These are phyloP conservation scores for Silurus lanzhouensis DNA, from an alignment of 2,797 vertebrate species.

Conservation along the genomic window DNA sequence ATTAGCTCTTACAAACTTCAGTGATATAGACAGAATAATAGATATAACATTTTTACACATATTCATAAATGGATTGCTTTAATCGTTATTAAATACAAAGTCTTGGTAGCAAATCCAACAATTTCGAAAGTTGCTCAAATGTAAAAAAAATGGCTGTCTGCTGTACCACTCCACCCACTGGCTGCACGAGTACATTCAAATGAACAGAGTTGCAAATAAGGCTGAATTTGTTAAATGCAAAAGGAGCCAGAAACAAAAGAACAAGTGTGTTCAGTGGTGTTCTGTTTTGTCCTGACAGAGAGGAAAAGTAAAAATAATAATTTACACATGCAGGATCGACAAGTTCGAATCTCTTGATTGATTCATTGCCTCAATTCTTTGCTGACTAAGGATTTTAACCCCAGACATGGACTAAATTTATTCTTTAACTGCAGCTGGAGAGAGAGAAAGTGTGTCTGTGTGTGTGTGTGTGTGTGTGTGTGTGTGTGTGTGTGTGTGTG, in stretches of 20 bases:
- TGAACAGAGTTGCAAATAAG: conserved; percentile 27
- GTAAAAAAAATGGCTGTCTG: not conserved
- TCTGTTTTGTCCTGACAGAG: too few relatives aligned
- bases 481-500: too few relatives aligned
- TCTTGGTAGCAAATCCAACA: not conserved
- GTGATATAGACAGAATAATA: not conserved
- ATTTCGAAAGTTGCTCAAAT: not conserved
- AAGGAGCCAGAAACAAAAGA: not conserved
- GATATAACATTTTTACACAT: not conserved
- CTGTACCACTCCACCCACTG: not conserved
- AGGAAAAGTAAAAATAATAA: not conserved
- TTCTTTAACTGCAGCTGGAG: not conserved
- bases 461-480: too few relatives aligned
- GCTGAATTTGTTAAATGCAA: conserved; percentile 44
- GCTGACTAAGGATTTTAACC: not conserved
- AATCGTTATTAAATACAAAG: not conserved
- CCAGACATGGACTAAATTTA: not conserved
- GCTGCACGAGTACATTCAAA: conserved; percentile 28
- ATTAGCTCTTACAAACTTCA: not conserved
- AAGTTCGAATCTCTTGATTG: not conserved
- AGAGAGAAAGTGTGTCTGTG: too few relatives aligned
- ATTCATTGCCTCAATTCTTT: not conserved
- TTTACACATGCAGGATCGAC: not conserved
- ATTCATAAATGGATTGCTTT: not conserved
- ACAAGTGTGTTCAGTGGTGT: not conserved